Evolutionary conservation across 2,888 invertebrate genomes (phyloP).

Genomic region (Gisinianus flammeolus): DNA sequence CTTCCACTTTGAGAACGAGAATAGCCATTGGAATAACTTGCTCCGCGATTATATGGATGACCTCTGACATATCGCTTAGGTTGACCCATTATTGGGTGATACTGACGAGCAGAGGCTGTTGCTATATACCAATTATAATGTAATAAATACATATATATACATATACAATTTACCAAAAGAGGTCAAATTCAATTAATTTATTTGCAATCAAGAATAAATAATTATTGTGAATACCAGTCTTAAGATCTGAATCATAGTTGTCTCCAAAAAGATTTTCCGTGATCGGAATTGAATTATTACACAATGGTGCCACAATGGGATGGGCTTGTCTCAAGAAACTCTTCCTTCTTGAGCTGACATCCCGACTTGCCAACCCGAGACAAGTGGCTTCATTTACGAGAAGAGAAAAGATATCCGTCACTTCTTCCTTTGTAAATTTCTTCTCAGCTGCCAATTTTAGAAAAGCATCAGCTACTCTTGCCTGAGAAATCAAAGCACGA

Average conservation of each 20-base stretch:
- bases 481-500: not conserved
- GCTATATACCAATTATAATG: not conserved
- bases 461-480: not conserved
- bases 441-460: not conserved
- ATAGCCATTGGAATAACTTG: no score
- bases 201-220: not conserved
- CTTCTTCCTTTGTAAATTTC: not conserved
- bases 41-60: not conserved
- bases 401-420: not conserved
- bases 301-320: not conserved
- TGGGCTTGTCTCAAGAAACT: not conserved
- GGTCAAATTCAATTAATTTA: not conserved
- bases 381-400: not conserved
- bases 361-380: not conserved
- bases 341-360: not conserved
- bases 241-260: not conserved
- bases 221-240: not conserved
- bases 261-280: no score
- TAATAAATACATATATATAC: not conserved
- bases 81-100: not conserved
- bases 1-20: no score
- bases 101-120: not conserved
- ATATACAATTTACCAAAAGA: not conserved
- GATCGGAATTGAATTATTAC: no score
- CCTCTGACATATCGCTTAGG: no score